These are phyloP conservation scores for Lucinisca nassula DNA, from an alignment of 2,888 invertebrate species.

Conservation along the genomic window DNA sequence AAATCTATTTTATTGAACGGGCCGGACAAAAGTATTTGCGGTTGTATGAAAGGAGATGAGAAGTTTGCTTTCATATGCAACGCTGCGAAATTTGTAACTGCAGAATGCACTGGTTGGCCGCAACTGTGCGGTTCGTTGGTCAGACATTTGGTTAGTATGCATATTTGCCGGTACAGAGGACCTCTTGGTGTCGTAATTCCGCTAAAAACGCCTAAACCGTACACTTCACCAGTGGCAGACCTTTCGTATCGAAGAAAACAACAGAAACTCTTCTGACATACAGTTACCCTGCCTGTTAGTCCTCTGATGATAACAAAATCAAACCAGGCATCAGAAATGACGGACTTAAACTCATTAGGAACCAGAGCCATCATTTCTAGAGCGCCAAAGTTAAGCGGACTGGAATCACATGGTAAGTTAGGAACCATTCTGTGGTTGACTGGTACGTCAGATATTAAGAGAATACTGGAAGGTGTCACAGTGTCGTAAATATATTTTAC, in stretches of 20 bases:
- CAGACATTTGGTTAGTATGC: constrained; percentile 75
- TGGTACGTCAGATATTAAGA: constrained; percentile 67
- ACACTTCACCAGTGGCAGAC: constrained; percentile 54
- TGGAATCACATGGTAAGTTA: constrained; percentile 23
- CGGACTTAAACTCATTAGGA: constrained; percentile 10
- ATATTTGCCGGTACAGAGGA: constrained; percentile 77
- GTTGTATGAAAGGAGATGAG: constrained; percentile 47
- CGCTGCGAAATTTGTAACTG: constrained; percentile 60
- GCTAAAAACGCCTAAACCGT: constrained; percentile 80
- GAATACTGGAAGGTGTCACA: constrained; percentile 33
- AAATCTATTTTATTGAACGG: constrained; percentile 20
- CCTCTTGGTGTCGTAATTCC: constrained; percentile 76
- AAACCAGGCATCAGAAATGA: neutral
- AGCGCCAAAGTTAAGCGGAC: constrained; percentile 67
- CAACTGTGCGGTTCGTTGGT: constrained; percentile 60
- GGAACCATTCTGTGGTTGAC: neutral
- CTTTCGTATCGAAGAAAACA: constrained; percentile 68
- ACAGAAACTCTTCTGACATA: constrained; percentile 74
- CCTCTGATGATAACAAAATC: neutral
- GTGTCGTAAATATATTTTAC: constrained; percentile 63
- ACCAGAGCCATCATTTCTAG: constrained; percentile 62
- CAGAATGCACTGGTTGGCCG: constrained; percentile 57
- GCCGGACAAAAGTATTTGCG: constrained; percentile 42
- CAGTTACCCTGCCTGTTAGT: constrained; percentile 41
- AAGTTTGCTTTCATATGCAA: constrained; percentile 53